Evolutionary conservation across 1,140 invertebrate genomes (phyloP), one percentile per base, ranked within the genome.

Genomic region (Lutraria rhynchaena): DNA sequence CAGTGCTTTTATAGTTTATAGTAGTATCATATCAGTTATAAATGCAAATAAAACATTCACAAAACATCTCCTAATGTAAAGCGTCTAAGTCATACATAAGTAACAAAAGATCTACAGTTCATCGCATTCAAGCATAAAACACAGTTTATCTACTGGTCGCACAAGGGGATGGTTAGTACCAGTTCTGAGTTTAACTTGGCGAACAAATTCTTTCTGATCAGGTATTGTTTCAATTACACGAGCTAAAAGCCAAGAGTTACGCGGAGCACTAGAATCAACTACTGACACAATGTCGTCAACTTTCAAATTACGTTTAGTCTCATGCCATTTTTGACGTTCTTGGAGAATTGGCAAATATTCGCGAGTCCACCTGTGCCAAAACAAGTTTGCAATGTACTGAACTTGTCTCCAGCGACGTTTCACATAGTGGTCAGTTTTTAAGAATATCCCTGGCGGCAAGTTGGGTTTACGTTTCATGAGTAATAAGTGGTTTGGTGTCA

Each of bases 101-200:
- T n/a, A n/a, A n/a, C n/a, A n/a, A n/a, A n/a, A n/a, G n/a, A n/a
- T n/a, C 44, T 19, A 46, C 44, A 11, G 51, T 24, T 24, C 51
- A 4, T 83, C 67, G 2, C 29, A 29, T 49, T 82, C 82, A 27
- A 74, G 49, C 3, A 80, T 11, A 9, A 81, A 35, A 73, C 67
- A 71, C 29, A 86, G 49, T 53, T 86, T 86, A 22, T 71, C 31
- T 46, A 86, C 49, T 27, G 85, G 81, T 24, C 80, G 33, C 27
- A 15, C 37, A 41, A 41, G 15, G 37, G 15, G 15, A 7, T 15
- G 15, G 33, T 19, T 46, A 31, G 11, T 67, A 4, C n/a, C 4
- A 22, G 11, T 22, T 22, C 3, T 33, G 11, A 51, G 9, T 24
- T 41, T 22, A 5, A 46, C 69, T 37, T 65, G 67, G 11, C 53